Conservation (phyloP, 2,888 invertebrate genomes). For the Noctua pronuba region DNA sequence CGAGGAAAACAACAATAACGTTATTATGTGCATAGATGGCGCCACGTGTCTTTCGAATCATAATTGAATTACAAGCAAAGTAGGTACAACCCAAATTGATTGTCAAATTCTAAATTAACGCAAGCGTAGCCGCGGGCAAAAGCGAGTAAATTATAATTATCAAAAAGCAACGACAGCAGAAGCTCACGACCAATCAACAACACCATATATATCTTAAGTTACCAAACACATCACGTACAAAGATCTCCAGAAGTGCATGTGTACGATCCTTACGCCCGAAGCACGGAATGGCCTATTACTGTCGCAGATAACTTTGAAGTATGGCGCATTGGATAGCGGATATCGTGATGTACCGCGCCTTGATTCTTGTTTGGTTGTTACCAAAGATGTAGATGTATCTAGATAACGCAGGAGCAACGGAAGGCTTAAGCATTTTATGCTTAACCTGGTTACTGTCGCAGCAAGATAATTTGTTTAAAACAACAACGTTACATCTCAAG, state of each 20-base stretch:
- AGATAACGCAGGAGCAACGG: background rate
- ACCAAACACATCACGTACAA: constrained; percentile 13
- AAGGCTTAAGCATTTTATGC: too few relatives aligned
- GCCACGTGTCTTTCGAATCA: too few relatives aligned
- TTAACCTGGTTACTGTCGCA: background rate
- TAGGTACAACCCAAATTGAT: too few relatives aligned
- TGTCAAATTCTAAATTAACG: too few relatives aligned
- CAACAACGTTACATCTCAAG: background rate
- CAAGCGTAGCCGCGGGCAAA: too few relatives aligned
- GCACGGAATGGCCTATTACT: constrained; percentile 46
- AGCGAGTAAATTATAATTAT: too few relatives aligned
- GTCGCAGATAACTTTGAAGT: constrained; percentile 56
- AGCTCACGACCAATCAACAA: background rate
- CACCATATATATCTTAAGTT: background rate
- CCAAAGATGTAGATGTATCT: background rate
- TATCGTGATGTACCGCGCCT: constrained; percentile 21
- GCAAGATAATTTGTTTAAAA: background rate
- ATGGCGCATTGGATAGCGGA: constrained; percentile 27
- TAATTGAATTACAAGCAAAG: too few relatives aligned
- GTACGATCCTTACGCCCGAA: constrained; percentile 13
- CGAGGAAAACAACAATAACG: too few relatives aligned
- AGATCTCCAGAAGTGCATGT: constrained; percentile 42
- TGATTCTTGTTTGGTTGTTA: constrained; percentile 24
- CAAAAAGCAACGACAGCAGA: too few relatives aligned
- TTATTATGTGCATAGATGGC: too few relatives aligned